Evolutionary conservation across 2,797 vertebrate species (phyloP).

Genomic region (Ispidina lecontei): DNA sequence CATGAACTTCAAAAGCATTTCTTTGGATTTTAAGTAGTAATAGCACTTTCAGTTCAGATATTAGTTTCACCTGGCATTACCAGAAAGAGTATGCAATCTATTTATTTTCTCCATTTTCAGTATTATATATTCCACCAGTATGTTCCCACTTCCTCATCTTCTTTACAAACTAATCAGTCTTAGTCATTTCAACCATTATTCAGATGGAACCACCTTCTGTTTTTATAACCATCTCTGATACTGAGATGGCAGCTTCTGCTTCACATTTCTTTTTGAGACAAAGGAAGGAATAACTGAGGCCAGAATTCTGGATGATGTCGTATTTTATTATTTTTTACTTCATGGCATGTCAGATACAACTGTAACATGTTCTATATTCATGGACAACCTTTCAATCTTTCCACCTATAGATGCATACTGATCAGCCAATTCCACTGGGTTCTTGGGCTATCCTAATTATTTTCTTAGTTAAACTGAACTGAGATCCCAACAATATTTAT

Average conservation of each 20-base stretch:
- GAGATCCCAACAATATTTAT: not conserved
- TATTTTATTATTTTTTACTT: not conserved
- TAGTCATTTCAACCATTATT: not conserved
- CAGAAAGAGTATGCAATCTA: not conserved
- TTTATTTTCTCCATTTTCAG: constrained; percentile 9
- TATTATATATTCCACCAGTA: not conserved
- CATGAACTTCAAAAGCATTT: not conserved
- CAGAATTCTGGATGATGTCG: not conserved
- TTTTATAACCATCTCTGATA: constrained; percentile 25
- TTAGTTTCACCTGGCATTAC: not conserved
- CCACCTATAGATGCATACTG: not conserved
- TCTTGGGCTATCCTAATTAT: not conserved
- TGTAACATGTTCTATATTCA: not conserved
- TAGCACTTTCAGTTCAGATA: not conserved
- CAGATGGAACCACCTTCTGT: constrained; percentile 4
- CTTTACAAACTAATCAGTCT: not conserved
- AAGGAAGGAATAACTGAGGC: not conserved
- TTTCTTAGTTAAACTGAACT: not conserved
- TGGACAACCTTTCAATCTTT: not conserved
- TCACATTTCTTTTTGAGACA: not conserved
- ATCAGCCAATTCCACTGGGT: not conserved
- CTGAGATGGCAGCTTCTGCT: not conserved
- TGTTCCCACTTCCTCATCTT: not conserved
- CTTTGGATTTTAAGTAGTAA: not conserved
- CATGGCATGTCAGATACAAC: not conserved